These are phyloP conservation scores for Electrona antarctica DNA, from an alignment of 2,113 vertebrate species.

Conservation along the genomic window DNA sequence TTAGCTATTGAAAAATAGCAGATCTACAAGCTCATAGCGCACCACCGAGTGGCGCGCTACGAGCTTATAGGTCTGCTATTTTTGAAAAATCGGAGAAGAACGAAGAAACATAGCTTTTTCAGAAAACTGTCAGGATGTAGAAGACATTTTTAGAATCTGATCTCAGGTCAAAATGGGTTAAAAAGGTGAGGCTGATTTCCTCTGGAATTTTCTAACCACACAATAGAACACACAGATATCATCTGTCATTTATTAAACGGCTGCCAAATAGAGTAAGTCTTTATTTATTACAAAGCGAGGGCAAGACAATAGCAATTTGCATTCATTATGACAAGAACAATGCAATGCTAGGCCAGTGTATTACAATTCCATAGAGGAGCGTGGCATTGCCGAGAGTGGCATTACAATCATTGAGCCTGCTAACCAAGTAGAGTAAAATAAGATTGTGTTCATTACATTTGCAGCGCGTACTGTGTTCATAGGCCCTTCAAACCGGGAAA, in stretches of 20 bases:
- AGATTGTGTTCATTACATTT: conserved; percentile 23
- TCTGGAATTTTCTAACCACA: conserved; percentile 7
- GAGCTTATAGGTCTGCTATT: too few species aligned
- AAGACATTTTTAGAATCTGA: too few species aligned
- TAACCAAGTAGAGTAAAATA: conserved; percentile 10
- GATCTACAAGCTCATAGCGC: too few species aligned
- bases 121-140: too few species aligned
- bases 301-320: conserved; percentile 9
- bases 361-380: not conserved
- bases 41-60: too few species aligned
- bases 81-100: too few species aligned
- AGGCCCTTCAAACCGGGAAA: too few species aligned
- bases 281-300: conserved; percentile 9
- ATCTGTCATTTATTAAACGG: conserved; percentile 32
- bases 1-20: too few species aligned
- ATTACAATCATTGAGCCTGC: not conserved
- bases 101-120: too few species aligned
- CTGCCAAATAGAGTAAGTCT: conserved; percentile 4
- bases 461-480: not conserved
- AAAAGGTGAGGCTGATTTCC: conserved; percentile 23
- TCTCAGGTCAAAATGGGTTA: too few species aligned
- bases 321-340: conserved; percentile 15
- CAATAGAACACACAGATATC: not conserved
- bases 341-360: not conserved
- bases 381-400: not conserved